phyloP scores from a whole-genome alignment of 2,113 vertebrate species.

The Macquaria australasica region DNA sequence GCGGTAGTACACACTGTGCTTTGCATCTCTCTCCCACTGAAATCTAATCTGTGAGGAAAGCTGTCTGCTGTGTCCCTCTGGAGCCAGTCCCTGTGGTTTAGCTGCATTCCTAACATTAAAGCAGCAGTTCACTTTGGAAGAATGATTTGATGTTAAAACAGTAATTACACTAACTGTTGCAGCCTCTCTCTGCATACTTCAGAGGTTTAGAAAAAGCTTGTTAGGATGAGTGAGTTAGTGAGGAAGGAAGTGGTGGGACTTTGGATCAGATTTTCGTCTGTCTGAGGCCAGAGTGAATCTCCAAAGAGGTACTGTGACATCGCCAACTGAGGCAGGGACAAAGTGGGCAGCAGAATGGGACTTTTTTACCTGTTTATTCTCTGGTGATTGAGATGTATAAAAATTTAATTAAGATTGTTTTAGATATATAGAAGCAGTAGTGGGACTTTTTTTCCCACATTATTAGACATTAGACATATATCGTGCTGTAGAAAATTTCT shows the following conservation, averaged over 20 bases:
- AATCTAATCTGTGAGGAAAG: constrained; percentile 41
- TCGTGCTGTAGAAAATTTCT: too few relatives aligned
- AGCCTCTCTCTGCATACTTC: neutral
- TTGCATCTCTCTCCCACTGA: constrained; percentile 13
- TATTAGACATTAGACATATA: too few relatives aligned
- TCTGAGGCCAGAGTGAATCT: neutral
- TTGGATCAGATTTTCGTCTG: neutral
- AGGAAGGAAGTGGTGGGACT: neutral
- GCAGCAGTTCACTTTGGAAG: constrained; percentile 17
- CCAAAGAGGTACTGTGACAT: neutral
- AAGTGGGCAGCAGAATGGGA: neutral
- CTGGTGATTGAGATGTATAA: neutral
- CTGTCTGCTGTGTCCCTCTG: constrained; percentile 30
- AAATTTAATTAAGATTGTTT: too few relatives aligned
- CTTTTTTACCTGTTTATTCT: neutral
- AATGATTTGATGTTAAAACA: constrained; percentile 17
- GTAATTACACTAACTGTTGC: constrained; percentile 9
- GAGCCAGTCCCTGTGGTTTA: constrained; percentile 11
- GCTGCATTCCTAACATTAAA: constrained; percentile 48
- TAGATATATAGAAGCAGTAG: too few relatives aligned
- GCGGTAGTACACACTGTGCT: constrained; percentile 44
- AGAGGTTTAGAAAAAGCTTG: neutral
- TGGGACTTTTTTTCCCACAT: too few relatives aligned
- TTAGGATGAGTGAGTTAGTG: neutral
- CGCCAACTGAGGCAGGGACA: neutral